phyloP scores from a whole-genome alignment of 2,888 invertebrate species.

The Epistrophella euchroma region DNA sequence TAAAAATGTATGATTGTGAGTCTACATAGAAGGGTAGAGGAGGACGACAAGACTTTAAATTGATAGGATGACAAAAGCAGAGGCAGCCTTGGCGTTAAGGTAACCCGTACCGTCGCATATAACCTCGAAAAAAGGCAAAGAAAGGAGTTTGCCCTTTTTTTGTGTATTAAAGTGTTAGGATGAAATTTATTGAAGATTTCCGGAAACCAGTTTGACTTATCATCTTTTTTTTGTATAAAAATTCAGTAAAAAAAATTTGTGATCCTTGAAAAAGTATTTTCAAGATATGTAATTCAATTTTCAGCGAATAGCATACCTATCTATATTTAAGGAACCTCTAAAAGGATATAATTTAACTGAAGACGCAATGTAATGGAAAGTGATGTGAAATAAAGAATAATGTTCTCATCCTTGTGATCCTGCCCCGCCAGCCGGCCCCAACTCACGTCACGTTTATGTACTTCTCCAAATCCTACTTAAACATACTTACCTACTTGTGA shows the following conservation, averaged over 20 bases:
- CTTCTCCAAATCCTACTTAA: background rate
- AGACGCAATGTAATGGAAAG: constrained; percentile 35
- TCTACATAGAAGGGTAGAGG: constrained; percentile 5
- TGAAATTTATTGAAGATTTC: constrained; percentile 50
- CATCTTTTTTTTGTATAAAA: constrained; percentile 24
- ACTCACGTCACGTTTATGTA: background rate
- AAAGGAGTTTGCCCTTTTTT: constrained; percentile 10
- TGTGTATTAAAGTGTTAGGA: constrained; percentile 31
- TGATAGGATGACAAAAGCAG: constrained; percentile 15
- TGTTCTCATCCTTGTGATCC: constrained; percentile 4
- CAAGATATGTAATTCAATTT: constrained; percentile 36
- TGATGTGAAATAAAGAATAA: constrained; percentile 41
- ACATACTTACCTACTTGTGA: background rate
- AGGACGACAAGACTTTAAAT: constrained; percentile 21
- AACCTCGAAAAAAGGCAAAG: background rate
- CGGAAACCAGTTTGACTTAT: constrained; percentile 35
- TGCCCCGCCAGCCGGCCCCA: background rate
- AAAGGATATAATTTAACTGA: constrained; percentile 20
- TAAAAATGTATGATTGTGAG: constrained; percentile 33
- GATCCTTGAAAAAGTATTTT: constrained; percentile 49
- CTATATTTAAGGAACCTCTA: constrained; percentile 36
- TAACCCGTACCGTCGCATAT: background rate
- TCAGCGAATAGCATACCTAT: constrained; percentile 26
- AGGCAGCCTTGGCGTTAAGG: constrained; percentile 2
- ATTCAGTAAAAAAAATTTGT: constrained; percentile 41